phyloP scores from a whole-genome alignment of 2,113 vertebrate genomes.

The human (Homo sapiens) region DNA sequence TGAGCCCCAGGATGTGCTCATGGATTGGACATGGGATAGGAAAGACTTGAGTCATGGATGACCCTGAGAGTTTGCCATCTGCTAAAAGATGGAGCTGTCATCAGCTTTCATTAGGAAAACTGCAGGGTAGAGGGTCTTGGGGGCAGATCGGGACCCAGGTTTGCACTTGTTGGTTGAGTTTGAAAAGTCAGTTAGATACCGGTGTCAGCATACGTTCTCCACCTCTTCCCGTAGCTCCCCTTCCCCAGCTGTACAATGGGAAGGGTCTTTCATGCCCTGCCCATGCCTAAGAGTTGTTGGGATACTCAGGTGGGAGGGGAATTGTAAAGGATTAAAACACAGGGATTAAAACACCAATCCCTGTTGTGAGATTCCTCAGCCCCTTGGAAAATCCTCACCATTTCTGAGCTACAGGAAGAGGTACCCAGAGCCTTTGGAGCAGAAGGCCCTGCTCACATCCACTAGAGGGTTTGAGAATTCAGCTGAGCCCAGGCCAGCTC shows the following conservation, averaged over 20 bases:
- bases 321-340: not conserved
- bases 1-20: not conserved
- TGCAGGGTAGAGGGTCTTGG: too few relatives aligned
- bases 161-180: not conserved
- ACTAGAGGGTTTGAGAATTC: not conserved
- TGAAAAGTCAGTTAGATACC: not conserved
- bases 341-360: not conserved
- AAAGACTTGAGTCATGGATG: not conserved
- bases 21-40: not conserved
- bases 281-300: not conserved
- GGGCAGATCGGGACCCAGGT: not conserved
- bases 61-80: too few relatives aligned
- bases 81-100: not conserved
- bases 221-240: not conserved
- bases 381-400: not conserved
- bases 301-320: not conserved
- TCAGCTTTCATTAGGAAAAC: not conserved
- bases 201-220: fast-evolving
- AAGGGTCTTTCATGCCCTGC: not conserved
- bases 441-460: not conserved
- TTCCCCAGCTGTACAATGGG: not conserved
- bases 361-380: fast-evolving
- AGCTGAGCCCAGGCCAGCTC: not conserved
- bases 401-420: not conserved
- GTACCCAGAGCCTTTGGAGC: not conserved